Percentiles rank a stretch among this genome's conserved stretches.
Evolutionary conservation across 2,888 invertebrate species (phyloP).

Genomic region (Eulithis testata): DNA sequence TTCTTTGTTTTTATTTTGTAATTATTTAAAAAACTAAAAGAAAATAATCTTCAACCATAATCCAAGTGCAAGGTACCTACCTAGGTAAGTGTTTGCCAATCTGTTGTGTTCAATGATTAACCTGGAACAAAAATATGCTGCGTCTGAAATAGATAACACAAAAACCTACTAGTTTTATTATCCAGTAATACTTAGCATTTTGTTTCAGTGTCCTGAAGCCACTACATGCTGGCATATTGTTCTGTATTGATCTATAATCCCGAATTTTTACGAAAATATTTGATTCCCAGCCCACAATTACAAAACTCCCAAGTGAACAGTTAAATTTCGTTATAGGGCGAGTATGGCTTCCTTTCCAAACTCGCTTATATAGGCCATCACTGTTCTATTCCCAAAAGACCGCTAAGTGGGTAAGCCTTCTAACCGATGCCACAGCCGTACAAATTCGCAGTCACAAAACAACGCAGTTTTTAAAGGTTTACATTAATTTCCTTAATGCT

Average conservation of each 20-base stretch:
- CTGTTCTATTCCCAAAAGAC: constrained; percentile 20
- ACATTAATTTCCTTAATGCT: background rate
- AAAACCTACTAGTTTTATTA: too few relatives aligned
- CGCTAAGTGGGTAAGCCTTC: constrained; percentile 6
- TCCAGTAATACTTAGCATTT: too few relatives aligned
- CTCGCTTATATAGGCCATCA: constrained; percentile 22
- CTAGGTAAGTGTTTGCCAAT: constrained; percentile 7
- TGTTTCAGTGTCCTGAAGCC: background rate
- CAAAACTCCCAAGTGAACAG: constrained; percentile 9
- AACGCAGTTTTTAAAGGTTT: background rate
- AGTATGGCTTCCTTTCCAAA: constrained; percentile 23
- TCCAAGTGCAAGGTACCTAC: too few relatives aligned
- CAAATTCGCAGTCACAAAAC: constrained; percentile 4
- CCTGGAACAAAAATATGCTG: constrained; percentile 22
- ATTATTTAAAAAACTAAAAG: too few relatives aligned
- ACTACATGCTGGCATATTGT: background rate
- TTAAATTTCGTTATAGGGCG: constrained; percentile 18
- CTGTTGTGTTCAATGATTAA: constrained; percentile 15
- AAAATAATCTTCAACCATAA: too few relatives aligned
- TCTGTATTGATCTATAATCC: background rate
- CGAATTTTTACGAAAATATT: background rate
- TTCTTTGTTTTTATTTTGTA: too few relatives aligned
- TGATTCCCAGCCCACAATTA: constrained; percentile 15
- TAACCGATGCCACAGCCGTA: constrained; percentile 9
- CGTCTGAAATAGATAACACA: constrained; percentile 19